Base-by-base conservation (phyloP, 2,888 invertebrate genomes). In the Drosophila mimica region DNA sequence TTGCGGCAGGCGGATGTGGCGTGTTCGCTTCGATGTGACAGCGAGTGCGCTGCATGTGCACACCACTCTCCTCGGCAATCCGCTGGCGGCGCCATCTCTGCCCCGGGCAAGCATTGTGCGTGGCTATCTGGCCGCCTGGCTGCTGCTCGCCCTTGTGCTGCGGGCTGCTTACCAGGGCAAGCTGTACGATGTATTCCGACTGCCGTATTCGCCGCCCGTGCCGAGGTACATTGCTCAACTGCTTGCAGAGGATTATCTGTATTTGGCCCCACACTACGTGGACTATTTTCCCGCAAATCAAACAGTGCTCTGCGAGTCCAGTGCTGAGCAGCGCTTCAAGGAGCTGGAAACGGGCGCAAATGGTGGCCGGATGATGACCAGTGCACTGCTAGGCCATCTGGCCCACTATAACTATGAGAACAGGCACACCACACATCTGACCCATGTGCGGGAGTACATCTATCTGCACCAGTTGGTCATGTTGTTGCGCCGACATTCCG, bases 111-210 rank as follows among this genome's bases (percentile, higher is more conserved):
- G 70, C 5, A 73, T 80, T 38, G 80, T 88, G 1, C 87, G 91
- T 1, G 70, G 77, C 9, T 57, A 89, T 2, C 31, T 92, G 0
- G 73, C 78, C 9, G 9, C 67, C 4, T 92, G 92, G 92, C 31
- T 93, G 4, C 52, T 92, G 3, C 59, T 82, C 7, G 85, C 89
- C 0, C 51, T 93, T n/a, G 81, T 93, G 11, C 67, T 92, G n/a
- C 90, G 93, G 0, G 91, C 83, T 13, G 89, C 90, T 17, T 93
- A 93, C 64, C 92, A 92, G 75, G 92, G 91, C 20, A 92, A 92
- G 62, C 51, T 92, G 11, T 92, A 85, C 40, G 92, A 92, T 36
- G 85, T 87, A 1, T 79, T 92, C 53, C 90, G 92, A 0, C 36
- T 74, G 54, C 83, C 91, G 0, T 75, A 60, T 28, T 81, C 74